These are phyloP conservation scores for Hoplostethus mediterraneus DNA, from an alignment of 2,797 vertebrate genomes.

Conservation along the genomic window DNA sequence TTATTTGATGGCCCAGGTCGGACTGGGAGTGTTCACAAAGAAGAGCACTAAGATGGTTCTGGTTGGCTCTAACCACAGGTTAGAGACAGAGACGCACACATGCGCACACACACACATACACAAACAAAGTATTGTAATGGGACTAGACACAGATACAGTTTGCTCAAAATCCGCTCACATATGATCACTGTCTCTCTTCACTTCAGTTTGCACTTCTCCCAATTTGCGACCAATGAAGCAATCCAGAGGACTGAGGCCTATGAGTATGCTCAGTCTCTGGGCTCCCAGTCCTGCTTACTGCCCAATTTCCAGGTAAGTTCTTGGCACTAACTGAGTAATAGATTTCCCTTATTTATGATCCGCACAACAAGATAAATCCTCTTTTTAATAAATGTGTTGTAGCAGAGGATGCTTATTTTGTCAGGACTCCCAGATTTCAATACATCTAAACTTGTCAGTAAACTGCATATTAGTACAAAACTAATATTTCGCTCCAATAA, in stretches of 20 bases:
- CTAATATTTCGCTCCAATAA: no score
- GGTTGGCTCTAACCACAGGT: constrained; percentile 97
- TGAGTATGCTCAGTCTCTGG: constrained; percentile 95
- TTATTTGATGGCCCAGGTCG: constrained; percentile 97
- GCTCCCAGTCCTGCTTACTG: constrained; percentile 87
- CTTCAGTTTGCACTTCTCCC: constrained; percentile 88
- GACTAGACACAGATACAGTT: background rate
- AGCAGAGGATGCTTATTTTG: background rate
- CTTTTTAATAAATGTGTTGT: background rate
- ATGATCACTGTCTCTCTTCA: constrained; percentile 26
- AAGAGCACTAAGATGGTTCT: constrained; percentile 96
- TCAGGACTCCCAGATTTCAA: background rate
- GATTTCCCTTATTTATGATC: background rate
- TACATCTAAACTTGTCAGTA: background rate
- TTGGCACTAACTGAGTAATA: background rate
- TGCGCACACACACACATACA: background rate
- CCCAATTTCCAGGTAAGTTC: constrained; percentile 93
- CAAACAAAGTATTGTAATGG: background rate
- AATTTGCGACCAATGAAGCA: constrained; percentile 94
- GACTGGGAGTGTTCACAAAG: constrained; percentile 93
- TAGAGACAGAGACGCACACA: constrained; percentile 25
- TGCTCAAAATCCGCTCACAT: background rate
- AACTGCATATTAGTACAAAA: background rate
- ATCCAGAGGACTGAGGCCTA: constrained; percentile 98
- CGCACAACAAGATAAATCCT: background rate